These are phyloP conservation scores for Folsomia candida DNA, from an alignment of 2,888 invertebrate species.

Conservation along the genomic window DNA sequence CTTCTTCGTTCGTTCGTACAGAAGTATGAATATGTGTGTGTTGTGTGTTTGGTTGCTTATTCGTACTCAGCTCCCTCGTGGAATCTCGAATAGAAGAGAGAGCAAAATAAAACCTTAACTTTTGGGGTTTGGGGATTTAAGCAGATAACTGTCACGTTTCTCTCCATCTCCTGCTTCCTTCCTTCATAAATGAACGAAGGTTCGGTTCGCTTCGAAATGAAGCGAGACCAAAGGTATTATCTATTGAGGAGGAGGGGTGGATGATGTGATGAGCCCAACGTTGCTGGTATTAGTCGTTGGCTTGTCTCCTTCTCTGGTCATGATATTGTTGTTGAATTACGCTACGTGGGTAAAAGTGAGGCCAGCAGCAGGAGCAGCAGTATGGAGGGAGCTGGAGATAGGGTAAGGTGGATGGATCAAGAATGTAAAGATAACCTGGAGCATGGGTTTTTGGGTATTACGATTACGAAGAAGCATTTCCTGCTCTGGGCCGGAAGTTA, in stretches of 20 bases:
- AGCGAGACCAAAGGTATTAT: background rate
- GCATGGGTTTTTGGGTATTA: background rate
- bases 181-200: background rate
- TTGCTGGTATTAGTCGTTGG: background rate
- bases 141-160: background rate
- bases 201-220: too few relatives aligned
- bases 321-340: background rate
- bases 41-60: background rate
- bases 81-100: background rate
- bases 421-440: background rate
- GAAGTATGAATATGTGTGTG: too few relatives aligned
- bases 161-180: background rate
- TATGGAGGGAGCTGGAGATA: too few relatives aligned
- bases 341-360: background rate
- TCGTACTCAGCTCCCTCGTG: background rate
- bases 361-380: too few relatives aligned
- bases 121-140: background rate
- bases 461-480: slow-evolving; percentile 1
- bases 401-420: background rate
- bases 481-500: slow-evolving; percentile 1
- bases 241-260: background rate
- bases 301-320: background rate
- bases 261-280: background rate
- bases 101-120: background rate
- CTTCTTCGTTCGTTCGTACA: too few relatives aligned